Base-by-base conservation (phyloP, 2,888 invertebrate genomes). In the Minunthozetes semirufus region DNA sequence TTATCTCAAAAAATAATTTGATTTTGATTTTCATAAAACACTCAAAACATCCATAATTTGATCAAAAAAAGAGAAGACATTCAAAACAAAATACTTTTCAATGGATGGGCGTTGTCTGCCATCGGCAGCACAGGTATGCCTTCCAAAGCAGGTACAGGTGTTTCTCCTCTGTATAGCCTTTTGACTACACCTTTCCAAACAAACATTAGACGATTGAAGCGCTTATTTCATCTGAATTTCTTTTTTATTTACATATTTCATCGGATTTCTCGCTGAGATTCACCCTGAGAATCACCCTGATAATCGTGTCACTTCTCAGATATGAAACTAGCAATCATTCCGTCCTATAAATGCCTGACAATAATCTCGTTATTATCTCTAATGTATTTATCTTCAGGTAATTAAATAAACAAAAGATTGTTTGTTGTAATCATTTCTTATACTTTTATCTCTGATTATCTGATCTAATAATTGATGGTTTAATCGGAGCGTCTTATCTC, bases 71-170 rank as follows among this genome's bases (percentile, higher is more conserved):
- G n/a, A 33, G 56, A 56, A 1, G n/a, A 19, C 50, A 50, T 22
- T 56, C 22, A 29, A 61, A 27, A 27, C 33, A 61, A 33, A 53
- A 61, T 61, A 33, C 22, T n/a, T 27, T 61, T 9, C 8, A 17
- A 61, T 27, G 25, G 61, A 61, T 61, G 61, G 61, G 61, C 61
- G 61, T 61, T 61, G 61, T 61, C 61, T 61, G 61, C 5, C 9
- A 19, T n/a, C 22, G 13, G n/a, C 29, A n/a, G 61, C 61, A 61
- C 61, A 61, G 61, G 61, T 61, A 29, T 61, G 33, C 33, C 15
- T 27, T 27, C 56, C 25, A 4, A 33, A 27, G 25, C 6, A 56
- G 5, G 22, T 22, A 29, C 61, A 61, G 61, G 61, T 61, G 61
- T 61, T 61, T 17, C 15, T n/a, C 8, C 9, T n/a, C n/a, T n/a